Percentiles rank a stretch among this genome's conserved stretches.
phyloP scores from a whole-genome alignment of 2,113 vertebrate species.

The Colistium nudipinnis region DNA sequence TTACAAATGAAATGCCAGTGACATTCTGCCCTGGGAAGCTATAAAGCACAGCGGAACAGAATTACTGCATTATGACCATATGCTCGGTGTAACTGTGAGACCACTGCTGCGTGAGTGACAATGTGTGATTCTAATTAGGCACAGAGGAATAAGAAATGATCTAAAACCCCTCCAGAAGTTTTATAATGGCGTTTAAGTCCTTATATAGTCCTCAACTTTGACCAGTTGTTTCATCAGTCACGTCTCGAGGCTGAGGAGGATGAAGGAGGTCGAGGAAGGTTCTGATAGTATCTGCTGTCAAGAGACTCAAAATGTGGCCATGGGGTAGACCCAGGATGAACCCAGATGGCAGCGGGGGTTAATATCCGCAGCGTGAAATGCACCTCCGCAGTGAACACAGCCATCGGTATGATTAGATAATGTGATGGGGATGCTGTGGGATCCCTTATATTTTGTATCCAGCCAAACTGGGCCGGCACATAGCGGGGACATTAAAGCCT shows the following conservation, averaged over 20 bases:
- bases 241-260: slow-evolving; percentile 3
- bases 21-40: slow-evolving; percentile 55
- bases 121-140: slow-evolving; percentile 50
- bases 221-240: slow-evolving; percentile 33
- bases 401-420: slow-evolving; percentile 36
- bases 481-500: slow-evolving; percentile 49
- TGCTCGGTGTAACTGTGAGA: slow-evolving; percentile 46
- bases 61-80: slow-evolving; percentile 60
- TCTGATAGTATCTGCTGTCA: slow-evolving; percentile 9
- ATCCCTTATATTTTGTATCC: slow-evolving; percentile 40
- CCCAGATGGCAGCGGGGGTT: slow-evolving; percentile 15
- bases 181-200: slow-evolving; percentile 29
- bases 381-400: slow-evolving; percentile 24
- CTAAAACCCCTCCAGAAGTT: slow-evolving; percentile 37
- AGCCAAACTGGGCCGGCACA: slow-evolving; percentile 48
- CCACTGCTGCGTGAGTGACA: slow-evolving; percentile 47
- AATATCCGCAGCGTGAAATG: slow-evolving; percentile 17
- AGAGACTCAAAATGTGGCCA: not conserved
- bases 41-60: slow-evolving; percentile 46
- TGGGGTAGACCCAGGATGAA: no score
- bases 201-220: slow-evolving; percentile 14
- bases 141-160: slow-evolving; percentile 27
- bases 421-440: slow-evolving; percentile 20
- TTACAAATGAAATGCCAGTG: slow-evolving; percentile 66
- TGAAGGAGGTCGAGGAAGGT: not conserved